Percentiles rank a stretch among this genome's conserved stretches.
These are phyloP conservation scores for Phyllostomus discolor DNA, from an alignment of 2,113 vertebrate species.

Conservation along the genomic window DNA sequence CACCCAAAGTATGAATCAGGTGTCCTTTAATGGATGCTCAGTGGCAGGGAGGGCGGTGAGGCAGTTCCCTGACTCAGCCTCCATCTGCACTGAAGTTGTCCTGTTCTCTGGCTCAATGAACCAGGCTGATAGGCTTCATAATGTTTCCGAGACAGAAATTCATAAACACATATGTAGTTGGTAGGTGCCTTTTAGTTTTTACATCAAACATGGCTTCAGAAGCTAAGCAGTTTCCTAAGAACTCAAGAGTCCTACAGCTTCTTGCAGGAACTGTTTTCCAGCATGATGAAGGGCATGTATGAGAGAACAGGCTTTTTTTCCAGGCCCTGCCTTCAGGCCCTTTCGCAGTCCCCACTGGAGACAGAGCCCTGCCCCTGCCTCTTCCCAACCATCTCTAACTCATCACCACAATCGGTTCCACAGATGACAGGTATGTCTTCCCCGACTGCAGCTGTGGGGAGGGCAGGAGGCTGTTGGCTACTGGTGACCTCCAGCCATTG, in stretches of 20 bases:
- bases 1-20: neutral
- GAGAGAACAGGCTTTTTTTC: neutral
- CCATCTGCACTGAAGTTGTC: neutral
- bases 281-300: neutral
- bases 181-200: neutral
- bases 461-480: constrained; percentile 75
- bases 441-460: constrained; percentile 79
- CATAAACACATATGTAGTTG: neutral
- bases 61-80: neutral
- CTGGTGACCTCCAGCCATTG: constrained; percentile 68
- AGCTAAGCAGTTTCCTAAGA: neutral
- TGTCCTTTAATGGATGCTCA: neutral
- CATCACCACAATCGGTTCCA: constrained; percentile 85
- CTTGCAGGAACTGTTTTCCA: neutral
- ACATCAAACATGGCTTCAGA: neutral
- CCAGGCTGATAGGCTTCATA: neutral
- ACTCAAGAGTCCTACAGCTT: neutral
- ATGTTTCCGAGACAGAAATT: neutral
- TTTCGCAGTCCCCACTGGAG: neutral
- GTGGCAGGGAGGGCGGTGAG: neutral
- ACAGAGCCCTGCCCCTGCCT: neutral
- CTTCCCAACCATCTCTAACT: constrained; percentile 68
- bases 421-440: constrained; percentile 86
- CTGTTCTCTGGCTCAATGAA: neutral
- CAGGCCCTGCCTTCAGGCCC: neutral